These are phyloP conservation scores for Drosophila setosimentum DNA, from an alignment of 2,888 invertebrate genomes.

Conservation along the genomic window DNA sequence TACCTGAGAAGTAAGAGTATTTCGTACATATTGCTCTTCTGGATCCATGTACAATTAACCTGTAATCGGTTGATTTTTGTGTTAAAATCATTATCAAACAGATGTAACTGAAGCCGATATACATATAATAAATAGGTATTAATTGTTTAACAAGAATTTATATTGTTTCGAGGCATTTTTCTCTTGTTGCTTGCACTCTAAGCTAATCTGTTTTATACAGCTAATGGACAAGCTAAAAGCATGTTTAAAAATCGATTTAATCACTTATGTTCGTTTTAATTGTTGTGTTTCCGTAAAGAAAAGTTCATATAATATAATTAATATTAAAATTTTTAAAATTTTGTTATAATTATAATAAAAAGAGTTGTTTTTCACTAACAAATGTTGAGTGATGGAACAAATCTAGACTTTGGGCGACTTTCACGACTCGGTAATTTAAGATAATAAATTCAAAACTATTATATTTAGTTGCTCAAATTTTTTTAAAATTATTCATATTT, in stretches of 20 bases:
- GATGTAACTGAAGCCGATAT: neutral
- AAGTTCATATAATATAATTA: slow-evolving; percentile 6
- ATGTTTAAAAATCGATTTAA: slow-evolving; percentile 3
- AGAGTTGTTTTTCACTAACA: slow-evolving; percentile 1
- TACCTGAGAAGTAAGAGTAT: too few species aligned
- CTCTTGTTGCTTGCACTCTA: neutral
- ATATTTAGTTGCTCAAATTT: slow-evolving; percentile 7
- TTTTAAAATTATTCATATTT: neutral
- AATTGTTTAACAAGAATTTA: neutral
- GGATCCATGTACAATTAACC: neutral
- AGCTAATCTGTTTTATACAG: neutral
- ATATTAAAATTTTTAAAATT: neutral
- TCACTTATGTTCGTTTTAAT: neutral
- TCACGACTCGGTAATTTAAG: neutral
- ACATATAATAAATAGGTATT: neutral
- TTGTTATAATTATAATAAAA: slow-evolving; percentile 17
- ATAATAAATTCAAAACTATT: neutral
- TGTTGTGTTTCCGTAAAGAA: neutral
- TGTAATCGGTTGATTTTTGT: neutral
- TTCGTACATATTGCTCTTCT: too few species aligned
- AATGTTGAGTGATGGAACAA: neutral
- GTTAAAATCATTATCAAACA: neutral
- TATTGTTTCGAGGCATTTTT: neutral
- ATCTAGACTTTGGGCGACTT: slow-evolving; percentile 1
- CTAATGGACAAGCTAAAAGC: slow-evolving; percentile 2